A percentile compares a stretch with the other conserved stretches of the same genome.
These are phyloP conservation scores for Leptinotarsa rubiginosa DNA, from an alignment of 2,888 invertebrate species.

Conservation along the genomic window DNA sequence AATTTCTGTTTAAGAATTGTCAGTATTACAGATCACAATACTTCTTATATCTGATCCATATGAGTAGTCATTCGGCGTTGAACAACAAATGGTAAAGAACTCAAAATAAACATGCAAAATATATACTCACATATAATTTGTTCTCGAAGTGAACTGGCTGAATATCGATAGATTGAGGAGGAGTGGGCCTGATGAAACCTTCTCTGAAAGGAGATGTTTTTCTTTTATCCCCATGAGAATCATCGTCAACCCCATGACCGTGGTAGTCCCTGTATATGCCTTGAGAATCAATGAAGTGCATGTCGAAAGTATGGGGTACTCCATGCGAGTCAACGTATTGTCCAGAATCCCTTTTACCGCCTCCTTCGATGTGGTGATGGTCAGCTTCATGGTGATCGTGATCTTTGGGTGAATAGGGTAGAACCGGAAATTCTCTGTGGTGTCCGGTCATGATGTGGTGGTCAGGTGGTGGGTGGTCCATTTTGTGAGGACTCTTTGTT, in stretches of 20 bases:
- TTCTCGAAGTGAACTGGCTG: constrained; percentile 62
- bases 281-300: constrained; percentile 65
- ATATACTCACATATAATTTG: constrained; percentile 61
- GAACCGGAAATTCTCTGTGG: constrained; percentile 60
- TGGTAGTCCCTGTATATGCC: constrained; percentile 62
- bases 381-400: constrained; percentile 32
- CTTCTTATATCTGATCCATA: too few species aligned
- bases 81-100: too few species aligned
- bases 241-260: constrained; percentile 59
- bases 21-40: too few species aligned
- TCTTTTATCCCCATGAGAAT: constrained; percentile 45
- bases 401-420: constrained; percentile 52
- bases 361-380: constrained; percentile 18
- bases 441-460: constrained; percentile 28
- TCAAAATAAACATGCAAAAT: not conserved
- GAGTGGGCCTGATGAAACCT: constrained; percentile 54
- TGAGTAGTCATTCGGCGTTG: too few species aligned
- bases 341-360: constrained; percentile 56
- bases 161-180: constrained; percentile 64
- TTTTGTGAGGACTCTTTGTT: constrained; percentile 38
- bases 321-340: constrained; percentile 64
- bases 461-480: constrained; percentile 28
- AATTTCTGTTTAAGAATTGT: too few species aligned
- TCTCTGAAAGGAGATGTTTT: constrained; percentile 53
- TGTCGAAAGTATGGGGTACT: constrained; percentile 61